Conservation (phyloP, 2,797 vertebrate genomes). For the Chromis chromis region DNA sequence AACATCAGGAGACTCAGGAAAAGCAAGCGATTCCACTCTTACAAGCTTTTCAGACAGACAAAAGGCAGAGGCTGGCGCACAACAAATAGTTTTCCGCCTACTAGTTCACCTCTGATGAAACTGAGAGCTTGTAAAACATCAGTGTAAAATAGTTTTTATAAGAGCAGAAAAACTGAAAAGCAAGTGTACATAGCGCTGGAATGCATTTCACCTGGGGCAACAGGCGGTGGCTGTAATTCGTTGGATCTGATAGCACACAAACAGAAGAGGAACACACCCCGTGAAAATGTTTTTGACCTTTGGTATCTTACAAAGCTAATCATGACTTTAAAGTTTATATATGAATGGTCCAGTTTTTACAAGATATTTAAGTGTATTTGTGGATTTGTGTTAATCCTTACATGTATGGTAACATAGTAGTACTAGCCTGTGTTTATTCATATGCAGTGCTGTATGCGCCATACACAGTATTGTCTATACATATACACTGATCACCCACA, state of each 20-base stretch:
- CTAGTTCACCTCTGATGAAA: not conserved
- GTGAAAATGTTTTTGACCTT: not conserved
- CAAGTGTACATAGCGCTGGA: not conserved
- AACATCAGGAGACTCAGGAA: constrained; percentile 32
- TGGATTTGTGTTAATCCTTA: not conserved
- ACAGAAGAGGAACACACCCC: constrained; percentile 32
- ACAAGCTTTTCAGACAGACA: not conserved
- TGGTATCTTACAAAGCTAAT: constrained; percentile 7
- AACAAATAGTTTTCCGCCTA: not conserved
- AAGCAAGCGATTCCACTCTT: not conserved
- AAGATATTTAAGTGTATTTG: not conserved
- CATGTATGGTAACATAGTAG: not conserved
- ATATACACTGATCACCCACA: no score
- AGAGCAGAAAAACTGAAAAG: not conserved
- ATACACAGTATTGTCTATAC: not conserved
- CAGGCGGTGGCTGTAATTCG: no score
- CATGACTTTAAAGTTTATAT: not conserved
- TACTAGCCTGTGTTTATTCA: not conserved
- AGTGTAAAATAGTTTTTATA: not conserved
- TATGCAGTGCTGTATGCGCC: no score
- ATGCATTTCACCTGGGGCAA: not conserved
- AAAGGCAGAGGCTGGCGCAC: no score
- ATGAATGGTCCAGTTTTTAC: not conserved
- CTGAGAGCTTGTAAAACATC: not conserved
- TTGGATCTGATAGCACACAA: constrained; percentile 18